Base-by-base conservation (phyloP, 2,888 invertebrate species). In the Drosophila picticornis region DNA sequence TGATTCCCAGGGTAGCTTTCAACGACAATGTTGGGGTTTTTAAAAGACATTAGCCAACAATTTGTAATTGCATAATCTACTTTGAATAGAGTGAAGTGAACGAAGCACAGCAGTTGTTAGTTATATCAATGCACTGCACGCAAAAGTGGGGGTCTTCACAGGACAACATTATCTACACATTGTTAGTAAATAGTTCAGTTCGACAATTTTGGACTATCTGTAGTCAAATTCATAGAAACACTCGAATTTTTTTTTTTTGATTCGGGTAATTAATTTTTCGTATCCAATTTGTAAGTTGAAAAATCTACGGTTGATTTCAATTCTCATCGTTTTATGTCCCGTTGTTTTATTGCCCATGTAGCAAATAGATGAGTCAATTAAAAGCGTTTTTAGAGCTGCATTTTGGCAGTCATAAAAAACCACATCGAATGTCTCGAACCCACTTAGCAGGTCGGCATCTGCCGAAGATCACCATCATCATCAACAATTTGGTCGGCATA, bases 331-430 rank as follows among this genome's bases (percentile, higher is more conserved):
- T 38, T 36, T 34, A 40, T 68, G 27, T 52, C 31, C 34, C 1
- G 11, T 25, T 38, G 40, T 38, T 70, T 71, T 76, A 76, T 76
- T 34, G 36, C 57, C 59, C 50, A 57, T 71, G 40, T 57, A 27
- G 71, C 73, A 61, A 68, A 53, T 43, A 55, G 58, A 58, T 55
- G 68, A 76, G 60, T 67, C 75, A 76, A 76, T 76, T 77, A 68
- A 77, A 77, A 77, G 67, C 13, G 29, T 43, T 77, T 56, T 40
- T 32, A 43, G 62, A 62, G 67, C 66, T 72, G 66, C 51, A 72
- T 66, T 72, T 76, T 22, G 56, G 48, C 19, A 57, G 67, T 60
- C 75, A 46, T 76, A 72, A 75, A 74, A 25, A 29, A 11, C 36
- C 55, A 68, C 50, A 34, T 52, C 31, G 50, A 76, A 69, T 53